Conservation (phyloP, 2,888 invertebrate species). For the Ennomos erosarius region DNA sequence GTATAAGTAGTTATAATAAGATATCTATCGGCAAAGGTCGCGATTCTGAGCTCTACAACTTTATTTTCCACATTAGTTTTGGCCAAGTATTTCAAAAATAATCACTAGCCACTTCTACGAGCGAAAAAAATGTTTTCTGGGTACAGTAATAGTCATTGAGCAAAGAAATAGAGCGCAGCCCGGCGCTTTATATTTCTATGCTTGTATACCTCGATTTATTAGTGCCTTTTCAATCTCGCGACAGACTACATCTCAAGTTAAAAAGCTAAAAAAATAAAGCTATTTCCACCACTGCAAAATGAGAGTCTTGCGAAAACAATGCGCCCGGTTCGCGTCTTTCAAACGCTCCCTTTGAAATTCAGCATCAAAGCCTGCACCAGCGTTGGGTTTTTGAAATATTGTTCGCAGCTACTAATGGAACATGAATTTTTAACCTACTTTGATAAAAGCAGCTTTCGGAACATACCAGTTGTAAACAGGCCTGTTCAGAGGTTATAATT, state of each 20-base stretch:
- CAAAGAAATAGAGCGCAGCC: no score
- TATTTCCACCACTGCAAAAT: constrained; percentile 56
- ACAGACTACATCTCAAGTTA: constrained; percentile 45
- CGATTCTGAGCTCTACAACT: no score
- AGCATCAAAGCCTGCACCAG: constrained; percentile 55
- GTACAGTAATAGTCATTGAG: no score
- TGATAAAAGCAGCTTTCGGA: constrained; percentile 41
- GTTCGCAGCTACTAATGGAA: constrained; percentile 54
- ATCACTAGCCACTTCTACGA: no score
- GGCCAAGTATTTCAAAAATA: no score
- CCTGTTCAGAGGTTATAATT: constrained; percentile 28
- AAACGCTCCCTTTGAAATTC: constrained; percentile 58
- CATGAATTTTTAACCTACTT: constrained; percentile 57
- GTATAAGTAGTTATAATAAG: no score
- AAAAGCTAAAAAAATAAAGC: constrained; percentile 55
- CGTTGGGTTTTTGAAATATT: constrained; percentile 61
- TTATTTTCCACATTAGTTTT: neutral
- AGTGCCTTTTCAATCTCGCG: constrained; percentile 22
- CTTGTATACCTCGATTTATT: neutral
- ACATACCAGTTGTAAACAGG: constrained; percentile 29
- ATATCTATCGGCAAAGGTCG: no score
- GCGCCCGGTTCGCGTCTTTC: constrained; percentile 53
- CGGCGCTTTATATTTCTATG: no score
- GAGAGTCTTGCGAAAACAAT: constrained; percentile 61
- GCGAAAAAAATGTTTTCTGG: no score